Evolutionary conservation across 2,113 vertebrate genomes (phyloP), one percentile per base, ranked within the genome.

Genomic region (Megatriorchis doriae): DNA sequence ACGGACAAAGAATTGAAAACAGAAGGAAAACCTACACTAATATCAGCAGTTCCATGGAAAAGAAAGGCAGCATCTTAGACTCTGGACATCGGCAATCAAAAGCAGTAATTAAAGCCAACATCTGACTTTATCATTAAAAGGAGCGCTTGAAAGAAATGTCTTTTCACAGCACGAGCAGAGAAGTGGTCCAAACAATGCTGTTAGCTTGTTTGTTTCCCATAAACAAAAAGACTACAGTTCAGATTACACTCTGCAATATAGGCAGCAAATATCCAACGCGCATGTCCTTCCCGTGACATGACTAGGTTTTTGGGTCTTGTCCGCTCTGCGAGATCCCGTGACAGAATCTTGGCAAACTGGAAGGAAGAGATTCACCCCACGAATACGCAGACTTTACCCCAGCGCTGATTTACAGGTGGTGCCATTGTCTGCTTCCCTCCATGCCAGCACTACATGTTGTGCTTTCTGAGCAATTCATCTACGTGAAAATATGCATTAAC

Each of bases 1-100:
- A 97, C 2, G 94, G 97, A 97, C 97, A 95, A 96, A 96, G 94
- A 96, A 95, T 91, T 88, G 80, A 95, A 97, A 97, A 89, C 95
- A 97, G 97, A 96, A 97, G 96, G 93, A 93, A 95, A 96, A 96
- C 92, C 93, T 96, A 93, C 94, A 91, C 94, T 96, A 95, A 94
- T 97, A 97, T 90, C 88, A 86, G 63, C 70, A 95, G 75, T 86
- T 96, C 86, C 75, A 29, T 53, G 77, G 91, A 93, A 77, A 78
- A 95, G 87, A 75, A 82, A 55, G 90, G 34, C 72, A 56, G 58
- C 79, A 40, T 92, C 90, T 71, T 63, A 50, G 88, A 21, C 58
- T 96, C 53, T 92, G 95, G 95, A 94, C 93, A 36, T 42, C 59
- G 56, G 38, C 65, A 81, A 36, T 92, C 67, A 31, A 66, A 81